Conservation (phyloP, 2,113 vertebrate species). For the Rhinoderma darwinii region DNA sequence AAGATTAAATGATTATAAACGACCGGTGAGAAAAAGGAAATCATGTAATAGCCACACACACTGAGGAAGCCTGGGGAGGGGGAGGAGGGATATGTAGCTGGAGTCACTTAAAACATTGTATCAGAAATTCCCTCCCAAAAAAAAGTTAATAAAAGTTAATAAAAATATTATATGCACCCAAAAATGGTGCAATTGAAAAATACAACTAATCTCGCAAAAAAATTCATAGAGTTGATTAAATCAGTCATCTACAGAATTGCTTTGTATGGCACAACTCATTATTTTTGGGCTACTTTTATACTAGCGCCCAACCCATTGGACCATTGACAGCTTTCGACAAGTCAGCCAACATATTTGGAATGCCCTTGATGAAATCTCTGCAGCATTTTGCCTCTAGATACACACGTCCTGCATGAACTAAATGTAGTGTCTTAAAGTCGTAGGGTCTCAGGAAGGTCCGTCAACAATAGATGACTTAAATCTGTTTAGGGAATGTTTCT, state of each 20-base stretch:
- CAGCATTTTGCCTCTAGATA: background rate
- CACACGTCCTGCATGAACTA: background rate
- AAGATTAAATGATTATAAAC: too few relatives aligned
- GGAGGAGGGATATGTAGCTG: too few relatives aligned
- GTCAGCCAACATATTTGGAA: conserved; percentile 1
- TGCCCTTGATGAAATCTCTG: background rate
- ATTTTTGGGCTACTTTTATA: background rate
- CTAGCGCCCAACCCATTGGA: background rate
- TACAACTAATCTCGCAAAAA: too few relatives aligned
- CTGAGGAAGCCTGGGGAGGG: too few relatives aligned
- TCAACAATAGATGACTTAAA: conserved; percentile 43
- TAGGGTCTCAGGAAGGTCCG: conserved; percentile 6
- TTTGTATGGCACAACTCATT: background rate
- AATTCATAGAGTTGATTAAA: background rate
- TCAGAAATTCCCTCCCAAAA: too few relatives aligned
- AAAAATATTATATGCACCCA: too few relatives aligned
- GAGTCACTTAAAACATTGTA: too few relatives aligned
- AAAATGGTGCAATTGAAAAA: too few relatives aligned
- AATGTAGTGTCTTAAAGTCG: background rate
- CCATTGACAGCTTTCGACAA: background rate
- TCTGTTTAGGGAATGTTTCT: conserved; percentile 31
- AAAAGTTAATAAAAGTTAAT: too few relatives aligned
- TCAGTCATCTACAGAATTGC: background rate
- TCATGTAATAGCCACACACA: too few relatives aligned
- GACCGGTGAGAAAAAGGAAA: too few relatives aligned